Evolutionary conservation across 1,140 invertebrate species (phyloP), one percentile per base, ranked within the genome.

Genomic region (Artemia franciscana): DNA sequence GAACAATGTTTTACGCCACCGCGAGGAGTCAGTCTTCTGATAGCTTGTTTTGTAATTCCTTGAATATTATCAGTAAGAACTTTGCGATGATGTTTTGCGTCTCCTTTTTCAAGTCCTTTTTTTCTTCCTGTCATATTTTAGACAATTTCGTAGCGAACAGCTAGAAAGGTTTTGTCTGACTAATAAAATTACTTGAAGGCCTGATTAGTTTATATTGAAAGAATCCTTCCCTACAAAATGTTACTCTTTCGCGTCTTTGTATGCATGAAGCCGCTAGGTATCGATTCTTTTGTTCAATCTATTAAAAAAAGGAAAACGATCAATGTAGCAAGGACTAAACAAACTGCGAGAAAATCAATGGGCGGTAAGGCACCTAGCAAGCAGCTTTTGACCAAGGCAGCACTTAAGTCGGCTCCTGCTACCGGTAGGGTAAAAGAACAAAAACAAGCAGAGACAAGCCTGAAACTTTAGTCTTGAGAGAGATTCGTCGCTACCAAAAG

Each of bases 301-400:
- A 51, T 59, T 58, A 21, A 59, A 30, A 4, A 56, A 21, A 24
- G 51, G 28, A 25, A 3, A 5, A 24, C n/a, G 12, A 25, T 12
- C 25, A 30, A 39, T 28, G 88, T 87, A 85, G 85, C 85, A 65
- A 82, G 85, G 81, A 88, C 85, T 4, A 88, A 88, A 78, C 85
- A 88, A 68, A 88, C 85, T 24, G 85, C 84, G 24, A 80, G 85
- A 76, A 84, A 85, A 71, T 83, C 82, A 1, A 85, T 83, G 23
- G 83, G 83, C 78, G 84, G 84, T 69, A 87, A 88, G 75, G 85
- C 85, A 65, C 87, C 26, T 78, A 5, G 87, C 51, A 91, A 91
- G 73, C 87, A 91, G 68, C 73, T 91, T 70, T 85, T 85, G 2
- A 89, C 86, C 67, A 88, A 87, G 70, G 84, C 85, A 2, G 82